Evolutionary conservation across 2,888 invertebrate genomes (phyloP).

Genomic region (Panopea generosa): DNA sequence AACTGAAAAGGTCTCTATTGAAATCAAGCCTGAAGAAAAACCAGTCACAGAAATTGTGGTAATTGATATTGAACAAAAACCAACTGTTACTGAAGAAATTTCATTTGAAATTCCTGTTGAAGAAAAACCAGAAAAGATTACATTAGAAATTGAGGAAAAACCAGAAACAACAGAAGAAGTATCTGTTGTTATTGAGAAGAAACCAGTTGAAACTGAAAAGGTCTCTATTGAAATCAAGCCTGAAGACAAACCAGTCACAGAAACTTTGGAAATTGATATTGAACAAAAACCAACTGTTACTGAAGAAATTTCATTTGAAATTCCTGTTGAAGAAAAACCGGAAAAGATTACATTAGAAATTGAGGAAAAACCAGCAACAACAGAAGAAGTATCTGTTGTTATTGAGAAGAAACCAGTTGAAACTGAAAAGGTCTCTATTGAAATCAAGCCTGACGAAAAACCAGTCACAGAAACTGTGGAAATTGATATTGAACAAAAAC

Average conservation of each 20-base stretch:
- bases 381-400: constrained; percentile 17
- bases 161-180: constrained; percentile 25
- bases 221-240: constrained; percentile 8
- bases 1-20: constrained; percentile 5
- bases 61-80: constrained; percentile 17
- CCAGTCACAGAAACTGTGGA: constrained; percentile 22
- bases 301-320: constrained; percentile 7
- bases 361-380: not conserved
- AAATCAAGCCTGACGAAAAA: constrained; percentile 19
- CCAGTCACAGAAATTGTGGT: too few species aligned
- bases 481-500: constrained; percentile 22
- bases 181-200: constrained; percentile 13
- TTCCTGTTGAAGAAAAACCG: constrained; percentile 22
- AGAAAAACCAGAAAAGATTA: not conserved
- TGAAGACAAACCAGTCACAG: not conserved
- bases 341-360: not conserved
- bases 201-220: constrained; percentile 7
- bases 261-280: not conserved
- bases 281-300: too few species aligned
- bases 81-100: constrained; percentile 4
- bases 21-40: too few species aligned
- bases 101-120: not conserved
- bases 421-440: constrained; percentile 9
- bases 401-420: constrained; percentile 1
- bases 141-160: too few species aligned